phyloP scores from a whole-genome alignment of 2,888 invertebrate species.

The Steinernema hermaphroditum region DNA sequence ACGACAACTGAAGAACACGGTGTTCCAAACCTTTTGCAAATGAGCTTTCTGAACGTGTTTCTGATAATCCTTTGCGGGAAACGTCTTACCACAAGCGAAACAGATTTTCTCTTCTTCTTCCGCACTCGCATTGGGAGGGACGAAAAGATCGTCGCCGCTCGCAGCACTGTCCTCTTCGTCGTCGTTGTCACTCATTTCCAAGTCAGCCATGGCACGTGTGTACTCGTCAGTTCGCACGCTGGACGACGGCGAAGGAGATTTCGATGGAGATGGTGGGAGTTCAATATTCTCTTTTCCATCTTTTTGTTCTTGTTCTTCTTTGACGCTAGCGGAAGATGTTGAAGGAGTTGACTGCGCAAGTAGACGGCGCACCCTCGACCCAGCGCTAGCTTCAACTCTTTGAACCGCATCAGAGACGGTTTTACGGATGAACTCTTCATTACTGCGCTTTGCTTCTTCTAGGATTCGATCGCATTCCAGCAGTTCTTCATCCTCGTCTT shows the following conservation, averaged over 20 bases:
- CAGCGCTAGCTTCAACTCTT: neutral
- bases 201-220: conserved; percentile 1
- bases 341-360: too few species aligned
- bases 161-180: neutral
- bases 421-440: neutral
- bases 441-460: neutral
- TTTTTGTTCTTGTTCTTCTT: neutral
- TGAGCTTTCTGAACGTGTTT: neutral
- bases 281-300: neutral
- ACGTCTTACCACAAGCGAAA: neutral
- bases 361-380: neutral
- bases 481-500: conserved; percentile 5
- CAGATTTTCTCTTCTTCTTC: neutral
- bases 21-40: neutral
- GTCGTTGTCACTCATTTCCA: neutral
- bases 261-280: neutral
- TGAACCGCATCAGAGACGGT: neutral
- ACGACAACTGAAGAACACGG: too few species aligned
- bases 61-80: neutral
- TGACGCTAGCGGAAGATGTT: neutral
- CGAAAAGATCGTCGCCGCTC: too few species aligned
- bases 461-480: conserved; percentile 6
- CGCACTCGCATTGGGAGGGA: too few species aligned
- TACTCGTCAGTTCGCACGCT: neutral
- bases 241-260: neutral